Percentiles rank a stretch among this genome's conserved stretches.
Conservation (phyloP, 2,113 vertebrate species). For the Colius striatus region DNA sequence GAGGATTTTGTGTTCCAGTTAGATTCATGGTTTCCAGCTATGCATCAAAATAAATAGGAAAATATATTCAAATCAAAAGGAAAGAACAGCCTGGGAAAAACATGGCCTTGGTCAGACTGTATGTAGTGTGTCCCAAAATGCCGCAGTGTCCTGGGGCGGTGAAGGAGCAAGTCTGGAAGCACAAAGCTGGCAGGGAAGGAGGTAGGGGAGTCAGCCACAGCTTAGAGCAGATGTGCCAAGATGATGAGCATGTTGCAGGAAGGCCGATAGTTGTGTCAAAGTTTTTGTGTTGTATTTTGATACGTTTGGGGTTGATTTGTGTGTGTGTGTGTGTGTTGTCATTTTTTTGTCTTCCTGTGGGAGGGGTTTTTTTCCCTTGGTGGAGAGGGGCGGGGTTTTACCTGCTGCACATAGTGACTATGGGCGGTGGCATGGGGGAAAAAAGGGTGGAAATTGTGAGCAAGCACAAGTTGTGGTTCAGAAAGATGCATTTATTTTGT, state of each 20-base stretch:
- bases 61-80: background rate
- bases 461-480: background rate
- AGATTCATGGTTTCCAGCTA: background rate
- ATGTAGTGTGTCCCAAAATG: rapidly evolving
- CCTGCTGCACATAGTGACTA: background rate
- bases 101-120: background rate
- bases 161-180: background rate
- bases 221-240: background rate
- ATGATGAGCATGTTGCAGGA: background rate
- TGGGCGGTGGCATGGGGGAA: background rate
- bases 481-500: background rate
- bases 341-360: no score
- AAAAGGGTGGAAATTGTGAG: rapidly evolving
- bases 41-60: background rate
- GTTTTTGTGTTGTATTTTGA: background rate
- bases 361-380: background rate
- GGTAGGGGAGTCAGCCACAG: background rate
- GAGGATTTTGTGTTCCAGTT: background rate
- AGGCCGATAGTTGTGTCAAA: background rate
- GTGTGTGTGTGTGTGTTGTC: no score
- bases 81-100: background rate
- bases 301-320: no score
- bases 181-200: background rate
- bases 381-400: background rate
- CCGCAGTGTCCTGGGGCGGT: background rate